Evolutionary conservation across 2,797 vertebrate genomes (phyloP), one percentile per base, ranked within the genome.

Genomic region (Megalops cyprinoides): DNA sequence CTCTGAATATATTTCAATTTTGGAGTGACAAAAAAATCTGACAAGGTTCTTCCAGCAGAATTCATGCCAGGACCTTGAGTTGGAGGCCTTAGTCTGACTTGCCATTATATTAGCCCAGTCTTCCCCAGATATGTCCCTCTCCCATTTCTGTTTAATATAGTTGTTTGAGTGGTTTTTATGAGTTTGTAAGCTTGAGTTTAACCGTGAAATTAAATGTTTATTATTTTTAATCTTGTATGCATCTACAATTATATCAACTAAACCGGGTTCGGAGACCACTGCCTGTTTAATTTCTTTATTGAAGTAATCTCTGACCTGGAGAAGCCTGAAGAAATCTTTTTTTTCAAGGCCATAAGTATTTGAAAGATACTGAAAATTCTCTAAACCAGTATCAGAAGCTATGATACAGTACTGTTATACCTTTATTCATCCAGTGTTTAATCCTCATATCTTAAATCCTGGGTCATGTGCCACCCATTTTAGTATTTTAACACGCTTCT

Each of bases 221-320:
- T 9, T 75, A 4, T 75, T 23, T 46, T 51, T 48, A 4, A 10
- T 14, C 28, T 20, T 20, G n/a, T 79, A 78, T 73, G 78, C 51
- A 15, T 80, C 67, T 14, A 6, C 0, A 46, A 82, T 78, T 73
- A 82, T 20, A 82, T n/a, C 23, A 28, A 82, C 48, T 0, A 81
- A 23, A 69, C 81, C 46, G 10, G 39, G 53, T 42, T 77, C 12
- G 0, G 14, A 25, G 34, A 39, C 48, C 12, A 44, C 20, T n/a
- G 28, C 58, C 46, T 82, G 60, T 48, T 49, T 49, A 14, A 46
- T 7, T 71, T 49, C 55, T 81, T 81, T 81, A 39, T 81, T 67
- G 55, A 44, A 67, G 23, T 69, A 81, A 9, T 76, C 80, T 20
- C 80, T 77, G 48, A 55, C 34, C 44, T 82, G 18, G 10, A 82